Evolutionary conservation across 2,888 invertebrate species (phyloP), one percentile per base, ranked within the genome.

Genomic region (Malthinus seriepunctatus): DNA sequence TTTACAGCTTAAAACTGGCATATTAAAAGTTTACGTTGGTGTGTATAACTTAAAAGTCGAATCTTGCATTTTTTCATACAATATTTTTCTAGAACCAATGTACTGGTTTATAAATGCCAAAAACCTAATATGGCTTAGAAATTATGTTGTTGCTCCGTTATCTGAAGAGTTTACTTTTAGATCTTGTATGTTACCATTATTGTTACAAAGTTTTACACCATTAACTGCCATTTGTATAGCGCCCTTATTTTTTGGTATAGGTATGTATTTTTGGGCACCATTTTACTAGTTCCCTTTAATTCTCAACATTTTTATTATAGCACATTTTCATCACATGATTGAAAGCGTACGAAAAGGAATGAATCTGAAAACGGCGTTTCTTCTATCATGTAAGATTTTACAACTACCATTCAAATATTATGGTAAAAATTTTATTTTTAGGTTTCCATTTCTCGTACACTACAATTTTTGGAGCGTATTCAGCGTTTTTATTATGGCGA

Each of bases 141-240:
- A 94, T 76, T 90, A 93, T 73, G 78, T 96, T 31, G 90, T 96
- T 69, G 96, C 96, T 1, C 97, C 97, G 0, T 76, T 97, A 49
- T 93, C 95, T 56, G 97, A 97, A 79, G 97, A 97, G 78, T 94
- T 96, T 82, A 94, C 95, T 6, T 97, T 95, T 79, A 83, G 97
- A 65, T 93, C 95, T 1, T 97, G 96, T 73, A 96, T 97, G 94
- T 82, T 97, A 79, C 95, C 97, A 3, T 77, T 97, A 37, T 81
- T 97, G 38, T 79, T 95, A 65, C 93, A 95, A 73, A 91, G 91
- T 73, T 88, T 94, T 68, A 80, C 85, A 23, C 90, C 91, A 0
- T 77, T 85, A 32, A 84, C 84, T 57, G 90, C 93, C 14, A 86
- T 96, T 44, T 88, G 95, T 69, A 82, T 93, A 62, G 92, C 92